Conservation (phyloP, 2,797 vertebrate species). For the Carduelis carduelis region DNA sequence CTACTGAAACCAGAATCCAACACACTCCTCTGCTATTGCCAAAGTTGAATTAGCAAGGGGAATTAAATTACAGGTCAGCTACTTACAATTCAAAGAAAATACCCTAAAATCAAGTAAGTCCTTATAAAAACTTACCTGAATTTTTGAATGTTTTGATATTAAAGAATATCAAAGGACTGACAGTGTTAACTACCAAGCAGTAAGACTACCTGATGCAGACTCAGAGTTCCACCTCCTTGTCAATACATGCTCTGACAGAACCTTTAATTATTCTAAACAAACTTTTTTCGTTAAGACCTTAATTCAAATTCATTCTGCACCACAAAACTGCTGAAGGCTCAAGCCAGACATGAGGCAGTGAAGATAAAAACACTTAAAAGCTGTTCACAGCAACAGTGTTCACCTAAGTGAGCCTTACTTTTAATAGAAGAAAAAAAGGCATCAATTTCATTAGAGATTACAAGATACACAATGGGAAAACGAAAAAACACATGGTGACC, state of each 20-base stretch:
- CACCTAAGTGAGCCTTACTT: neutral
- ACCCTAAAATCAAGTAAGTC: neutral
- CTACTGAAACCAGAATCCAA: neutral
- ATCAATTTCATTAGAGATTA: neutral
- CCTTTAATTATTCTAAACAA: neutral
- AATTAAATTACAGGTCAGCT: neutral
- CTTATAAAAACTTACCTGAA: neutral
- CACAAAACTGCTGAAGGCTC: neutral
- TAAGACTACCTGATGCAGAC: neutral
- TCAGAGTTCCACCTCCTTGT: neutral
- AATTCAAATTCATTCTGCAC: neutral
- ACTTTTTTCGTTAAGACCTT: neutral
- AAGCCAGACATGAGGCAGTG: neutral
- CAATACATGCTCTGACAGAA: neutral
- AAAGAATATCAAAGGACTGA: neutral
- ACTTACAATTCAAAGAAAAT: neutral
- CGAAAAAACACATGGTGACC: neutral
- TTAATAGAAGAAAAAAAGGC: neutral
- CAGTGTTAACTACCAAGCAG: neutral
- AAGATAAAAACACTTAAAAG: neutral
- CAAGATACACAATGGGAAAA: neutral
- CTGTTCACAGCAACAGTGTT: neutral
- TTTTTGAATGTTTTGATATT: neutral
- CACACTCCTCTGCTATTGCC: neutral
- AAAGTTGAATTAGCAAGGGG: neutral